Evolutionary conservation across 2,797 vertebrate genomes (phyloP).

Genomic region (Denticeps clupeoides): DNA sequence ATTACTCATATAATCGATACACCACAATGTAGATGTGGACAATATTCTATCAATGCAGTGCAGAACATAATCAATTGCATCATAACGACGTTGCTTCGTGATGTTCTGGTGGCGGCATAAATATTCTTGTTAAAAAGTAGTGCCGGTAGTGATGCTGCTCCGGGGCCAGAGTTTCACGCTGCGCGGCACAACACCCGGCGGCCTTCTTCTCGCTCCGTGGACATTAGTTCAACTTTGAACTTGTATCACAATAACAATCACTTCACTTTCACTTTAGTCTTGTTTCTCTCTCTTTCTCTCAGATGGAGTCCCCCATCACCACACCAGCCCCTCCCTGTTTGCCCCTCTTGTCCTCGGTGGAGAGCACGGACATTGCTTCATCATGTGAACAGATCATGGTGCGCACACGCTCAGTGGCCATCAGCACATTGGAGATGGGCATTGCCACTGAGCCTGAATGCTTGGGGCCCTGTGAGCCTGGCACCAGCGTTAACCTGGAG

Average conservation of each 20-base stretch:
- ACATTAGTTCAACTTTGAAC: too few species aligned
- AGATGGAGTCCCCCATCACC: constrained; percentile 96
- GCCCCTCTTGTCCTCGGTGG: constrained; percentile 82
- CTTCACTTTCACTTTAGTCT: constrained; percentile 30
- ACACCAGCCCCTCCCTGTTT: constrained; percentile 86
- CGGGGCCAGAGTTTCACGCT: too few species aligned
- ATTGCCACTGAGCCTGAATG: constrained; percentile 93
- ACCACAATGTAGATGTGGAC: too few species aligned
- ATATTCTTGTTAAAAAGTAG: too few species aligned
- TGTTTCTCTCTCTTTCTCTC: constrained; percentile 40
- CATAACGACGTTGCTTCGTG: too few species aligned
- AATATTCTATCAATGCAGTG: too few species aligned
- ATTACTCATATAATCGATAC: too few species aligned
- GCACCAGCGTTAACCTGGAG: constrained; percentile 95
- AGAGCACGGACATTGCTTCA: constrained; percentile 85
- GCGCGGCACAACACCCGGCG: too few species aligned
- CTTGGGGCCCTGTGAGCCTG: constrained; percentile 92
- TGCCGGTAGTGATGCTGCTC: too few species aligned
- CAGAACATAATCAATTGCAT: too few species aligned
- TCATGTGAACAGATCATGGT: constrained; percentile 99
- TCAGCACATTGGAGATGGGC: constrained; percentile 92
- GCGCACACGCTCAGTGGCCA: constrained; percentile 88
- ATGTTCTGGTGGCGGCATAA: too few species aligned
- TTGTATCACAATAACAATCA: constrained; percentile 21
- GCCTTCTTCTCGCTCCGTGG: too few species aligned